Conservation (phyloP, 1,140 invertebrate genomes). For the Drosophila melanica region DNA sequence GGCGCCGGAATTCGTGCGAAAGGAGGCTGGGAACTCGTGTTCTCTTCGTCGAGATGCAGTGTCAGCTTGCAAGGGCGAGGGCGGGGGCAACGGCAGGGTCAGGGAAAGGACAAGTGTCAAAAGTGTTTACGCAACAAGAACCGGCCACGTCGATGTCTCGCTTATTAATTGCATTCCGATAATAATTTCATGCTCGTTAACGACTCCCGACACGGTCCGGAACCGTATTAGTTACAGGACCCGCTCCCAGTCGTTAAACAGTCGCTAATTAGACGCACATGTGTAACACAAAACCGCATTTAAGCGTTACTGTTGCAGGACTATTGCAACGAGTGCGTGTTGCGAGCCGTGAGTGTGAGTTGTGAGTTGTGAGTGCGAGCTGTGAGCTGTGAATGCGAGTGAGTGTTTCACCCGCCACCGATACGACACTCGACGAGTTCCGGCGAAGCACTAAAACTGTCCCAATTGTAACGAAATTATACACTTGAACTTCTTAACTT, state of each 20-base stretch:
- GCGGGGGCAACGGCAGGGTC: background rate
- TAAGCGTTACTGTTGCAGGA: constrained; percentile 49
- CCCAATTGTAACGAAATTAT: constrained; percentile 76
- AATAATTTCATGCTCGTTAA: constrained; percentile 82
- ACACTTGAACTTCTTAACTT: constrained; percentile 79
- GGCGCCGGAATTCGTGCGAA: constrained; percentile 74
- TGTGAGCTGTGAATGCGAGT: background rate
- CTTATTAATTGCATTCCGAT: constrained; percentile 78
- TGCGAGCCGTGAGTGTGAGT: background rate
- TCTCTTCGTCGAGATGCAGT: constrained; percentile 2
- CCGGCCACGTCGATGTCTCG: constrained; percentile 31
- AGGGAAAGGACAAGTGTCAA: constrained; percentile 61
- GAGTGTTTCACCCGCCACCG: constrained; percentile 21
- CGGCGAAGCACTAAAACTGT: constrained; percentile 80
- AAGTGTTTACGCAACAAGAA: constrained; percentile 59
- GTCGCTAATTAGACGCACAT: constrained; percentile 82
- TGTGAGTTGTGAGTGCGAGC: background rate
- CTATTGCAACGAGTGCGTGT: background rate
- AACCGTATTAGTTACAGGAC: constrained; percentile 72
- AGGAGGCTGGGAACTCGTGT: constrained; percentile 38
- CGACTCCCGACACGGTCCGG: constrained; percentile 27
- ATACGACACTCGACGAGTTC: constrained; percentile 47
- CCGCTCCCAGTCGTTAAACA: constrained; percentile 63
- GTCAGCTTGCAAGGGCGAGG: constrained; percentile 38
- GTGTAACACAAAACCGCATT: constrained; percentile 81